Percentiles rank a stretch among this genome's conserved stretches.
phyloP scores from a whole-genome alignment of 1,140 invertebrate species.

The Zaprionus tsacasi region DNA sequence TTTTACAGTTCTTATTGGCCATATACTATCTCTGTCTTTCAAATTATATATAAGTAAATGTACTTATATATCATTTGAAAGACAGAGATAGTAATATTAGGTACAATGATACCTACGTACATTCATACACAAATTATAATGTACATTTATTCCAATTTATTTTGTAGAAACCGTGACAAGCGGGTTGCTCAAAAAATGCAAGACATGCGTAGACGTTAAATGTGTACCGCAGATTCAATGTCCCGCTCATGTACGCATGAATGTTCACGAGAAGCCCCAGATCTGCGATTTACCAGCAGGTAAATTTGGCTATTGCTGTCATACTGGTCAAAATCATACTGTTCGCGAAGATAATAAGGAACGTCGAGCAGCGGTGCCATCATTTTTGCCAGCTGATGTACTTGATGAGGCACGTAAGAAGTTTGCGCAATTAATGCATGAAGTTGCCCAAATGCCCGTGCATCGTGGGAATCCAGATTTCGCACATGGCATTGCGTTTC shows the following conservation, averaged over 20 bases:
- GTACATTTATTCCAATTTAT: not conserved
- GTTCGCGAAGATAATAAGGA: conserved; percentile 33
- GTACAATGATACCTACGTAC: not conserved
- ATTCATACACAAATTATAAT: not conserved
- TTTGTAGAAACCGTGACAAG: conserved; percentile 36
- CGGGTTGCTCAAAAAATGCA: conserved; percentile 68
- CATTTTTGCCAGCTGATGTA: conserved; percentile 56
- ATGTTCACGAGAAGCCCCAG: conserved; percentile 79
- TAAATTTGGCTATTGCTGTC: conserved; percentile 86
- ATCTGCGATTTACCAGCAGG: conserved; percentile 85
- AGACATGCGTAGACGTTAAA: conserved; percentile 83
- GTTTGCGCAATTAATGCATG: conserved; percentile 70
- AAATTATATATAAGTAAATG: no score
- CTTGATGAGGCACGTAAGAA: conserved; percentile 68
- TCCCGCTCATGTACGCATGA: conserved; percentile 86
- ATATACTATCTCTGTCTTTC: conserved; percentile 21
- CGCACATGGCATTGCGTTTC: conserved; percentile 73
- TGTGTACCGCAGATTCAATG: conserved; percentile 87
- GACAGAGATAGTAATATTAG: no score
- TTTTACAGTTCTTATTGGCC: conserved; percentile 9
- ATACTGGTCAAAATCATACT: conserved; percentile 86
- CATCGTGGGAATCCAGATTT: conserved; percentile 80
- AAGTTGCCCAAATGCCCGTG: conserved; percentile 56
- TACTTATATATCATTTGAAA: no score
- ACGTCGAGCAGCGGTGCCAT: conserved; percentile 19